Evolutionary conservation across 2,888 invertebrate genomes (phyloP), one percentile per base, ranked within the genome.

Genomic region (Agonopterix alstromeriana): DNA sequence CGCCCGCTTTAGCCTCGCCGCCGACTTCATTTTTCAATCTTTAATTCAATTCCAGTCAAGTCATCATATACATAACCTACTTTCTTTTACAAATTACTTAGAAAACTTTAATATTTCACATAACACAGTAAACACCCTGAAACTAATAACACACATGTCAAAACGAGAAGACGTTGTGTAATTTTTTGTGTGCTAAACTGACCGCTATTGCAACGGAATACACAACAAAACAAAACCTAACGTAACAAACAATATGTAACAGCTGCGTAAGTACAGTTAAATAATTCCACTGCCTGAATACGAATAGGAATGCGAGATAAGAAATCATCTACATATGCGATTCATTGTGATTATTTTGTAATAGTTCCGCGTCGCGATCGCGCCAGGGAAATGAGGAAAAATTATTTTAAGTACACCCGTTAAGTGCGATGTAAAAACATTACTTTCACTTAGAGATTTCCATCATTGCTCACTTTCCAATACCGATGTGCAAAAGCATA

Each of bases 391-490:
- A 79, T 67, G 62, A 67, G 70, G 76, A 76, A 81, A 77, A 74
- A 55, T 53, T 51, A 50, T 61, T 60, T 63, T 60, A 60, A 63
- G 51, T 58, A 53, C 55, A 52, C 49, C 50, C 54, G 61, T 61
- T 60, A 56, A 61, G 51, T n/a, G 38, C 9, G 38, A n/a, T 35
- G 46, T 17, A 11, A 35, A 42, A 41, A 35, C 46, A 42, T 43
- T 36, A 71, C 74, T 75, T 77, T 77, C 76, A 69, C 73, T 63
- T 47, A 57, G 64, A 57, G 64, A 79, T 80, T 82, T 81, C 76
- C 83, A 84, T 81, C 75, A 77, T 71, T 73, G 68, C 67, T 73
- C 66, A 81, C 85, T 85, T 86, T 84, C 87, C 82, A 86, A 82
- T 79, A 77, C 70, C 70, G 67, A 77, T 74, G 73, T 72, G 72